Percentiles rank a stretch among this genome's conserved stretches.
These are phyloP conservation scores for Craseonycteris thonglongyai DNA, from an alignment of 2,113 vertebrate species.

Conservation along the genomic window DNA sequence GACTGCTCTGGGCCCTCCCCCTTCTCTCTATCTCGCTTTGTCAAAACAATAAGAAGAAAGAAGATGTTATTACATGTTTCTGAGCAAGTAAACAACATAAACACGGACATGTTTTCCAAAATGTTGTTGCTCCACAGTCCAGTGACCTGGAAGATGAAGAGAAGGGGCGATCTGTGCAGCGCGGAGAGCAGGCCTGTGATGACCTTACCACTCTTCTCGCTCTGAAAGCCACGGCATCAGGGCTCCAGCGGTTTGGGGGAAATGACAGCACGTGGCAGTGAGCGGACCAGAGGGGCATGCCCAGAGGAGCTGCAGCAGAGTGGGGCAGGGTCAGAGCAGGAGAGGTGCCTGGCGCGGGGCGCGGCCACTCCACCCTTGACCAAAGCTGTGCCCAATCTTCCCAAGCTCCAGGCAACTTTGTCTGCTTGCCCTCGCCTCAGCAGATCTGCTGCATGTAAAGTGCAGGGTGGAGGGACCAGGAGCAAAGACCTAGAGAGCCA, in stretches of 20 bases:
- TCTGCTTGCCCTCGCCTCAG: background rate
- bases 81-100: background rate
- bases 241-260: background rate
- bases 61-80: background rate
- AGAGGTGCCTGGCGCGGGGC: accelerated
- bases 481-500: no score
- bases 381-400: accelerated
- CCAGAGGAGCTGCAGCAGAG: accelerated
- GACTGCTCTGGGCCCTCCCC: no score
- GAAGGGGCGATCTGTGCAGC: no score
- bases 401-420: accelerated
- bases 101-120: background rate
- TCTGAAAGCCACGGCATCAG: no score
- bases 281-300: background rate
- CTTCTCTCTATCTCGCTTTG: no score
- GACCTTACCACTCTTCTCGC: background rate
- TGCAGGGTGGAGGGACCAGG: background rate
- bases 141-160: background rate
- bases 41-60: no score
- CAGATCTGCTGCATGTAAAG: background rate
- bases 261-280: background rate
- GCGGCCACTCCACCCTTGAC: accelerated
- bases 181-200: background rate
- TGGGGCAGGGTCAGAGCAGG: accelerated
- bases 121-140: background rate